Evolutionary conservation across 2,888 invertebrate species (phyloP), one percentile per base, ranked within the genome.

Genomic region (Petrolisthes manimaculis): DNA sequence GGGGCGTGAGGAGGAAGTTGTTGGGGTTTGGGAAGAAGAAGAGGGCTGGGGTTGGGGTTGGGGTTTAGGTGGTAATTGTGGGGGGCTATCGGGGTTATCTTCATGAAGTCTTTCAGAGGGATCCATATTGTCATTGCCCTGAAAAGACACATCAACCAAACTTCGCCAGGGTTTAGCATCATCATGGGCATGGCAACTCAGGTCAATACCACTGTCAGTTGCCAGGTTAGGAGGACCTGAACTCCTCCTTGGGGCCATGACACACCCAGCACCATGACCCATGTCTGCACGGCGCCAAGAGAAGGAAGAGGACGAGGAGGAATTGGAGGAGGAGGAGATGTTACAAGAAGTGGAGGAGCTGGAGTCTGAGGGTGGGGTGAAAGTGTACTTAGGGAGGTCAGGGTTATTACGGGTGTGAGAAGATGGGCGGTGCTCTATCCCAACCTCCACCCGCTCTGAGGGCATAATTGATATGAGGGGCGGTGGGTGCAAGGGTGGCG

Each of bases 371-470:
- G 83, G 88, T 24, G 89, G 90, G 18, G 90, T 91, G 82, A 89
- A 91, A 24, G 91, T 91, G 80, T 90, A 90, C 56, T 90, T 88
- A 5, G 91, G 91, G 3, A 91, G 69, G n/a, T 90, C 80, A 21
- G 88, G 91, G 67, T 91, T 90, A 80, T 74, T 88, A 51, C 89
- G 86, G n/a, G 89, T 90, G 67, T 88, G 79, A 18, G 88, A 86
- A 37, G 86, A 14, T 12, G 83, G 56, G 53, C 90, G 84, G 84
- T 90, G 90, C 61, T 86, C 83, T 51, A 90, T 90, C 75, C 88
- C 89, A 55, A 85, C 79, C 77, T 84, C 86, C 51, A 85, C 84
- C 55, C 79, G 81, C 53, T 85, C 83, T 51, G 87, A 87, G 71
- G 89, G 87, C 54, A 87, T 84, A 54, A 84, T 75, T 21, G 87